Conservation (phyloP, 1,140 invertebrate species). For the Lithobius niger region DNA sequence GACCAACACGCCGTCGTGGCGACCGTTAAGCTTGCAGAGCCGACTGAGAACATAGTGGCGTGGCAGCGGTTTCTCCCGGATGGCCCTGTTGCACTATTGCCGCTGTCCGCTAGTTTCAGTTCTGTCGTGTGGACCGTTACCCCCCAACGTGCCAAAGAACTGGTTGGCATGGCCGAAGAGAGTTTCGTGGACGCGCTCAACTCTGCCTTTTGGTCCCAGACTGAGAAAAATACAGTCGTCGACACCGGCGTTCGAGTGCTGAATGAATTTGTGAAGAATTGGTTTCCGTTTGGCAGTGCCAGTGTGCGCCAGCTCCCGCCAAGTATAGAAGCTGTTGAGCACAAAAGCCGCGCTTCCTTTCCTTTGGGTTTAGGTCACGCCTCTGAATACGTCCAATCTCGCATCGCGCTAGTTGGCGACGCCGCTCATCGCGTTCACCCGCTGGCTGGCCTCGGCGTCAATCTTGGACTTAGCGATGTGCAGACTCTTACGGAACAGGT, state of each 20-base stretch:
- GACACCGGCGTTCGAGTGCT: slow-evolving; percentile 23
- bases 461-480: slow-evolving; percentile 92
- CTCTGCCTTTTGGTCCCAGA: slow-evolving; percentile 62
- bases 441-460: slow-evolving; percentile 91
- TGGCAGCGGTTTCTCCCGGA: slow-evolving; percentile 91
- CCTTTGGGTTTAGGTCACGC: slow-evolving; percentile 84
- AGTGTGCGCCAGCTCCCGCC: slow-evolving; percentile 57
- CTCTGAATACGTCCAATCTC: slow-evolving; percentile 57
- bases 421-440: slow-evolving; percentile 94
- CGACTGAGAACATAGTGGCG: slow-evolving; percentile 61
- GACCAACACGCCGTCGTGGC: slow-evolving; percentile 60
- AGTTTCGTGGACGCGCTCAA: slow-evolving; percentile 84
- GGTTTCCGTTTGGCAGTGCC: slow-evolving; percentile 18
- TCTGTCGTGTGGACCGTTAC: slow-evolving; percentile 87
- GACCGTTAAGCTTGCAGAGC: slow-evolving; percentile 62
- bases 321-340: slow-evolving; percentile 45
- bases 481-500: slow-evolving; percentile 51
- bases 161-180: slow-evolving; percentile 53
- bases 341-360: slow-evolving; percentile 63
- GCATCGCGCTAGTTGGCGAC: slow-evolving; percentile 77
- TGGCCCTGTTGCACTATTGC: slow-evolving; percentile 62
- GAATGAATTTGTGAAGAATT: slow-evolving; percentile 21
- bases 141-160: slow-evolving; percentile 50
- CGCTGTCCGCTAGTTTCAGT: slow-evolving; percentile 55
- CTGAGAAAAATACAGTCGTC: slow-evolving; percentile 30